A percentile compares a stretch with the other conserved stretches of the same genome.
Evolutionary conservation across 2,113 vertebrate species (phyloP).

Genomic region (Corythaixoides concolor): DNA sequence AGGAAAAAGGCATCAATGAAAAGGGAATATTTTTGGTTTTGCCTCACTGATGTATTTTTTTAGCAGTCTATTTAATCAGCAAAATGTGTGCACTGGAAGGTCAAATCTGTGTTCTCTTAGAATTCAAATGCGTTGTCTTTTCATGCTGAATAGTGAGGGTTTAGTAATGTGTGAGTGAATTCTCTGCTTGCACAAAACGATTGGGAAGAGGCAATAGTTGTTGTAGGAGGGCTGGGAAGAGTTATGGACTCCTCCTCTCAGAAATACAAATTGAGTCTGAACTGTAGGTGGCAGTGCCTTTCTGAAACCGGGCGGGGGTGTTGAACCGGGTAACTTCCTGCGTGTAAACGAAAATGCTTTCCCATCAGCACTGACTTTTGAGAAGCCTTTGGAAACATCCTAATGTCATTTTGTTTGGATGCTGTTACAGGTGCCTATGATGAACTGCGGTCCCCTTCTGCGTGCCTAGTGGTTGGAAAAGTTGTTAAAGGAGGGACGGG

Average conservation of each 20-base stretch:
- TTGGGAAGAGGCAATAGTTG: not conserved
- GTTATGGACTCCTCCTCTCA: not conserved
- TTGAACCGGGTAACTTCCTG: not conserved
- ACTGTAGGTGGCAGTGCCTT: constrained; percentile 13
- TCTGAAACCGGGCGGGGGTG: not conserved
- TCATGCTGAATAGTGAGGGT: not conserved
- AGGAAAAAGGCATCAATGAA: not conserved
- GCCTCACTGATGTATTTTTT: not conserved
- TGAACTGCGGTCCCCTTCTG: constrained; percentile 89
- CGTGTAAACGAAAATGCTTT: not conserved
- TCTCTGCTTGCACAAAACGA: not conserved
- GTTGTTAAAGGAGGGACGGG: constrained; percentile 95
- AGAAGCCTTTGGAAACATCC: not conserved
- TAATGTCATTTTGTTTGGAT: not conserved
- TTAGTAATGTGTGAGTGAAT: not conserved
- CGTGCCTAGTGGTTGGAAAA: constrained; percentile 92
- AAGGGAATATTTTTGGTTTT: not conserved
- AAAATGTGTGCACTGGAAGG: not conserved
- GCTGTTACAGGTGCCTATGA: constrained; percentile 82
- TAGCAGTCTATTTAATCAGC: not conserved
- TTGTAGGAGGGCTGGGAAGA: not conserved
- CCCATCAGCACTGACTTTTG: not conserved
- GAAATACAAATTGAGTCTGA: not conserved
- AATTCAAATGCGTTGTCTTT: not conserved
- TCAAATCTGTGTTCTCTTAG: not conserved